phyloP scores from a whole-genome alignment of 2,888 invertebrate genomes.

The Sarcophaga caerulescens region DNA sequence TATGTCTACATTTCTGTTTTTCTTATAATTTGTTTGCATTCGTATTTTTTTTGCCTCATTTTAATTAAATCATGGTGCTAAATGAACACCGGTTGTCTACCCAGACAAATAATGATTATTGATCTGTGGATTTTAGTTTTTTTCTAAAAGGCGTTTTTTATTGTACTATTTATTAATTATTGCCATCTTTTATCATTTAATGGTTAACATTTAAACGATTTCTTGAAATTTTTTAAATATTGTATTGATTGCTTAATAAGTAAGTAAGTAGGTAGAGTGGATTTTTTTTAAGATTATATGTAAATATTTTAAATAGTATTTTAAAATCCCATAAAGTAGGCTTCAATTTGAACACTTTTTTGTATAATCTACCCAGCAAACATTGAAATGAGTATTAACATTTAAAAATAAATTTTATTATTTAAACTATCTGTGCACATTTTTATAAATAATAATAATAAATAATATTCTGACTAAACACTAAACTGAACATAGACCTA shows the following conservation, averaged over 20 bases:
- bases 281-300: too few relatives aligned
- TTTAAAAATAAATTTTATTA: too few relatives aligned
- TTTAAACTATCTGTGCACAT: too few relatives aligned
- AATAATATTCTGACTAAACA: too few relatives aligned
- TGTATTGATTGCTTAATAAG: too few relatives aligned
- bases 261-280: too few relatives aligned
- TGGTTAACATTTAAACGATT: neutral
- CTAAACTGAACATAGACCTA: too few relatives aligned
- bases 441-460: too few relatives aligned
- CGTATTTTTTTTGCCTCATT: neutral
- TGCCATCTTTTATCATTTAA: neutral
- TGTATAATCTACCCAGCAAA: neutral
- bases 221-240: neutral
- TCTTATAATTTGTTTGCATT: neutral
- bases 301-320: neutral
- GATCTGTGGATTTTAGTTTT: neutral
- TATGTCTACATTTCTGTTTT: neutral
- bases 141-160: neutral
- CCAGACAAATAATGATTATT: neutral
- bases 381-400: neutral
- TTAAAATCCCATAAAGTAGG: neutral
- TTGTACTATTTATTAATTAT: neutral
- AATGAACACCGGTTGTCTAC: neutral
- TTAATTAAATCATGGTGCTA: slow-evolving; percentile 9
- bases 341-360: neutral